Conservation (phyloP, 2,888 invertebrate genomes). For the Xestia ashworthii region DNA sequence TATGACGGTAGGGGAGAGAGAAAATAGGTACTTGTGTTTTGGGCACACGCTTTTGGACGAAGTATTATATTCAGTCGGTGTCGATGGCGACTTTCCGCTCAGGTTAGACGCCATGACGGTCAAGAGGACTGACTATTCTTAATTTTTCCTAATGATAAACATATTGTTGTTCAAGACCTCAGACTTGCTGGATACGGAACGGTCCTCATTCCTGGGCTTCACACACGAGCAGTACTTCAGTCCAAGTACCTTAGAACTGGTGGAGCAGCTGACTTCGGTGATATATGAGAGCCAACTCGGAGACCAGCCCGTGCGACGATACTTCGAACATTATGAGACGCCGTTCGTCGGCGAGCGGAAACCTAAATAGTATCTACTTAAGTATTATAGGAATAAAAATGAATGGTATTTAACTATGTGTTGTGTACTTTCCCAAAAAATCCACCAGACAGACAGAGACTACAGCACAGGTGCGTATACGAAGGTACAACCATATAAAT, state of each 20-base stretch:
- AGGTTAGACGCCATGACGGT: neutral
- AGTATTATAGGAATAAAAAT: conserved; percentile 29
- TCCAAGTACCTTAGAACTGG: conserved; percentile 73
- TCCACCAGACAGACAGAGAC: neutral
- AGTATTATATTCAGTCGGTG: neutral
- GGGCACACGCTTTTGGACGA: neutral
- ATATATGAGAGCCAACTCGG: conserved; percentile 72
- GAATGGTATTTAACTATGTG: conserved; percentile 40
- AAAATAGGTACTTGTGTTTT: neutral
- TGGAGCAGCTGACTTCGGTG: conserved; percentile 73
- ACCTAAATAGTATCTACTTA: conserved; percentile 7
- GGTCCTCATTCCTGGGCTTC: conserved; percentile 80
- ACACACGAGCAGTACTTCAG: conserved; percentile 75
- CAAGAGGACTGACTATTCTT: neutral
- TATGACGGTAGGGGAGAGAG: neutral
- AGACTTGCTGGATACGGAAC: conserved; percentile 77
- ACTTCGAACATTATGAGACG: conserved; percentile 81
- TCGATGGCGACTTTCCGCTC: neutral
- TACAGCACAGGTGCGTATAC: neutral
- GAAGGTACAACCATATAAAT: no score
- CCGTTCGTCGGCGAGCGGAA: conserved; percentile 72
- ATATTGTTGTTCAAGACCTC: conserved; percentile 66
- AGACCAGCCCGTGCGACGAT: conserved; percentile 80
- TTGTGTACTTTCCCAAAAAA: neutral
- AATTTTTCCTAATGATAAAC: conserved; percentile 9